Conservation (phyloP, 2,797 vertebrate species). For the Lepus oiostolus region DNA sequence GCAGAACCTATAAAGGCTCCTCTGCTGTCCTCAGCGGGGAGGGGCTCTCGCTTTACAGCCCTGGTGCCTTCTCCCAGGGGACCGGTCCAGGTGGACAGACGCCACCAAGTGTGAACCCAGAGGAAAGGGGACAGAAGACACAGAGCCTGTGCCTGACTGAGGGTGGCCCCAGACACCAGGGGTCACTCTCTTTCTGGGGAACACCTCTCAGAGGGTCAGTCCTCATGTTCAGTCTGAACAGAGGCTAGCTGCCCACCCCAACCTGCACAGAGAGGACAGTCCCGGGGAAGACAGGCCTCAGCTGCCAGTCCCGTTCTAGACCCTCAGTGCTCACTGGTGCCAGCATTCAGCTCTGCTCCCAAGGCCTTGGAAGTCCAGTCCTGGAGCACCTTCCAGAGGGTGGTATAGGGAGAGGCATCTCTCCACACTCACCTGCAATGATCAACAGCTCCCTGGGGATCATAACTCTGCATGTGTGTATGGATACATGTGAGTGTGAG, state of each 20-base stretch:
- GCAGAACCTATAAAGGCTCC: accelerated
- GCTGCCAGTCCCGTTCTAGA: background rate
- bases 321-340: background rate
- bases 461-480: background rate
- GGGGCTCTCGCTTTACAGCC: too few relatives aligned
- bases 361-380: background rate
- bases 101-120: background rate
- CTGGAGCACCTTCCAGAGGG: background rate
- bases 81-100: background rate
- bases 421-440: background rate
- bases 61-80: background rate
- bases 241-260: accelerated
- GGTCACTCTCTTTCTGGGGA: background rate
- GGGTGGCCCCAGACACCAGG: accelerated
- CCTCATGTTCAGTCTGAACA: background rate
- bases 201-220: background rate
- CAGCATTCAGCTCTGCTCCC: background rate
- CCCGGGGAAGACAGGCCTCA: background rate
- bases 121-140: background rate
- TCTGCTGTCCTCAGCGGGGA: too few relatives aligned
- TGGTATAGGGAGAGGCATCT: too few relatives aligned
- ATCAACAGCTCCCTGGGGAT: background rate
- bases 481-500: background rate
- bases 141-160: background rate
- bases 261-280: background rate